Evolutionary conservation across 2,888 invertebrate genomes (phyloP).

Genomic region (Dynastes maya): DNA sequence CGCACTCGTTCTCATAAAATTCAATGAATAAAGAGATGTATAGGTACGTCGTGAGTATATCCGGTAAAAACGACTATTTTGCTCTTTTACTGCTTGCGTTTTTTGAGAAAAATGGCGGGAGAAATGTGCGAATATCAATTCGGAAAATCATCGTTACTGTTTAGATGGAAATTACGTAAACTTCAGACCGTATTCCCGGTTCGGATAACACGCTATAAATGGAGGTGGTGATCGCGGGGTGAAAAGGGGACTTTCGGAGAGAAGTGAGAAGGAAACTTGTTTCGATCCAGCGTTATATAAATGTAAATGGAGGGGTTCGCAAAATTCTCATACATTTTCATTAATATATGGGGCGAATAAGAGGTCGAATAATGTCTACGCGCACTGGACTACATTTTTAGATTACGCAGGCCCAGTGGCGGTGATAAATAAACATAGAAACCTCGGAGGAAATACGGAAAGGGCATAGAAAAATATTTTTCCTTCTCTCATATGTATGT

Average conservation of each 20-base stretch:
- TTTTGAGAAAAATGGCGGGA: too few relatives aligned
- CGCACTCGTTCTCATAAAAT: too few relatives aligned
- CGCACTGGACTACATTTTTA: too few relatives aligned
- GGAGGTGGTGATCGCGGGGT: not conserved
- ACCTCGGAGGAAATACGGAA: not conserved
- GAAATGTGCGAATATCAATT: too few relatives aligned
- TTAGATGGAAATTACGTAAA: slow-evolving; percentile 4
- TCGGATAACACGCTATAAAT: too few relatives aligned
- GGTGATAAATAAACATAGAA: not conserved
- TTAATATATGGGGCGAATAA: slow-evolving; percentile 15
- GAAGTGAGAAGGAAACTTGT: not conserved
- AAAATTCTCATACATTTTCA: slow-evolving; percentile 12
- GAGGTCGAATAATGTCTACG: not conserved
- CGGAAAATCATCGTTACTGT: too few relatives aligned
- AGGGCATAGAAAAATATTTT: not conserved
- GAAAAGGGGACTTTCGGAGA: not conserved
- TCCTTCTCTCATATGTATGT: not conserved
- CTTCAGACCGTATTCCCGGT: not conserved
- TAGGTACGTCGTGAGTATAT: too few relatives aligned
- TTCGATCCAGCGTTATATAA: slow-evolving; percentile 2
- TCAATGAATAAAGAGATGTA: too few relatives aligned
- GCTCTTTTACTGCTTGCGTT: too few relatives aligned
- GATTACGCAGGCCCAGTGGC: too few relatives aligned
- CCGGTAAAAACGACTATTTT: too few relatives aligned
- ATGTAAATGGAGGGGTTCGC: not conserved